These are phyloP conservation scores for Theocolax elegans DNA, from an alignment of 1,140 invertebrate species.

Conservation along the genomic window DNA sequence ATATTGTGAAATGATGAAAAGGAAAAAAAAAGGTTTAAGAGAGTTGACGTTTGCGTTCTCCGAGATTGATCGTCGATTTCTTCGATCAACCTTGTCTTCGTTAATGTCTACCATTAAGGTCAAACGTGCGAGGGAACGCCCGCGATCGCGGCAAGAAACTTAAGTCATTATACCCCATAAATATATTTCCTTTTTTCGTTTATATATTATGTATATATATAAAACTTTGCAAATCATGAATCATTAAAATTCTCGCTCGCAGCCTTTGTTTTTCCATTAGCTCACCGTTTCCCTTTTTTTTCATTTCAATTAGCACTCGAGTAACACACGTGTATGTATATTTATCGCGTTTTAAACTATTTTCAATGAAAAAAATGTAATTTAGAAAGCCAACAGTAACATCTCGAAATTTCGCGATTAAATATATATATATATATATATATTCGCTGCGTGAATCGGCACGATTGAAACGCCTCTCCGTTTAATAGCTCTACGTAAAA, in stretches of 20 bases:
- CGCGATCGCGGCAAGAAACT: slow-evolving; percentile 18
- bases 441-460: too few relatives aligned
- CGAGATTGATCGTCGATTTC: slow-evolving; percentile 31
- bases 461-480: too few relatives aligned
- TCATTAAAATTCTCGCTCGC: slow-evolving; percentile 16
- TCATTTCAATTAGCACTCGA: background rate
- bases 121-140: slow-evolving; percentile 29
- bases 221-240: slow-evolving; percentile 23
- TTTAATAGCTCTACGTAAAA: too few relatives aligned
- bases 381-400: too few relatives aligned
- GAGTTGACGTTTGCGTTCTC: background rate
- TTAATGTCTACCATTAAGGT: slow-evolving; percentile 32
- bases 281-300: background rate
- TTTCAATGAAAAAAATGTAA: too few relatives aligned
- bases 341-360: too few relatives aligned
- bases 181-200: slow-evolving; percentile 7
- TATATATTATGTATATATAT: too few relatives aligned
- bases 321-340: too few relatives aligned
- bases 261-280: slow-evolving; percentile 1
- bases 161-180: slow-evolving; percentile 18
- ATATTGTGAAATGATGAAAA: too few relatives aligned
- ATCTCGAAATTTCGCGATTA: too few relatives aligned
- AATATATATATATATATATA: too few relatives aligned
- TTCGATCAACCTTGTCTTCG: slow-evolving; percentile 31
- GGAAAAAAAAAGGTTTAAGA: background rate